These are phyloP conservation scores for Platycheirus rosarum DNA, from an alignment of 2,888 invertebrate genomes.

Conservation along the genomic window DNA sequence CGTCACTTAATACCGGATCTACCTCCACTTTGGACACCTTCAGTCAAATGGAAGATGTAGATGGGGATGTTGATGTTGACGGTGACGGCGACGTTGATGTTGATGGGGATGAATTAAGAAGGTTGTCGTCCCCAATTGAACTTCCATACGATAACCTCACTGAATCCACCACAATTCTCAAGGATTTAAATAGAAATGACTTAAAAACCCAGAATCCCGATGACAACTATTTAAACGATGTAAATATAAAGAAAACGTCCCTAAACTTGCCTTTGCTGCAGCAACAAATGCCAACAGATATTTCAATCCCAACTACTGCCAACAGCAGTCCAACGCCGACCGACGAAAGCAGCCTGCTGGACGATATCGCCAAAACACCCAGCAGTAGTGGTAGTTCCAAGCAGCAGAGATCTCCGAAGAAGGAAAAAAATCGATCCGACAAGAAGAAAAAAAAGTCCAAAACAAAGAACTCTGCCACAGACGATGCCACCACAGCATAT, in stretches of 20 bases:
- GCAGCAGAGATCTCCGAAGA: constrained; percentile 68
- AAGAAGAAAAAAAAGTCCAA: constrained; percentile 78
- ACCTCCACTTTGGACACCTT: constrained; percentile 70
- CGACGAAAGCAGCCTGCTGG: constrained; percentile 80
- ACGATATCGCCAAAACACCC: constrained; percentile 76
- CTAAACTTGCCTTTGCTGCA: constrained; percentile 79
- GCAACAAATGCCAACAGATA: constrained; percentile 74
- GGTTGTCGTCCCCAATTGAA: constrained; percentile 68
- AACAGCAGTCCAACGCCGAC: constrained; percentile 82
- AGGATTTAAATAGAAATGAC: constrained; percentile 58
- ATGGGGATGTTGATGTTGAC: background rate
- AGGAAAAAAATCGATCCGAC: constrained; percentile 63
- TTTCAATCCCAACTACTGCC: constrained; percentile 76
- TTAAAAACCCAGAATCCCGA: constrained; percentile 53
- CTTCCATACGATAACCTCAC: constrained; percentile 41
- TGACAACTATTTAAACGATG: constrained; percentile 64
- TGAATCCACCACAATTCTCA: constrained; percentile 28
- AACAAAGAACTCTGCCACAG: constrained; percentile 56
- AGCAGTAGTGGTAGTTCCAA: constrained; percentile 67
- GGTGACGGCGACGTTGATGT: background rate
- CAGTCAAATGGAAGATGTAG: constrained; percentile 54
- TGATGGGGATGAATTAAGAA: constrained; percentile 23
- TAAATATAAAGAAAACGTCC: constrained; percentile 75
- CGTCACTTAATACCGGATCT: constrained; percentile 66
- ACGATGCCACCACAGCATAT: constrained; percentile 58